Percentiles rank a stretch among this genome's conserved stretches.
phyloP scores from a whole-genome alignment of 2,888 invertebrate genomes.

The Dicycla oo region DNA sequence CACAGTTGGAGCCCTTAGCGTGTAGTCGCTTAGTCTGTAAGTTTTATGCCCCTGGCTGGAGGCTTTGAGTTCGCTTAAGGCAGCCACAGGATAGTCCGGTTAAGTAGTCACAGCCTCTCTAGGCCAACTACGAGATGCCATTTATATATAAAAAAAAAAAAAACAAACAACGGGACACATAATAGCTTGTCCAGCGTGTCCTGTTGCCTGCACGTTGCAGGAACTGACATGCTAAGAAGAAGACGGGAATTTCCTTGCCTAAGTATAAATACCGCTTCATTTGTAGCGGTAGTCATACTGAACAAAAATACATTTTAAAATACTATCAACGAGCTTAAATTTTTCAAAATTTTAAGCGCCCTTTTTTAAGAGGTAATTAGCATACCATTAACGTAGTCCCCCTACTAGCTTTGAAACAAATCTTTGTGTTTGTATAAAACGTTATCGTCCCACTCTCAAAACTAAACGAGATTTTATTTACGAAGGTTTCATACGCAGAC shows the following conservation, averaged over 20 bases:
- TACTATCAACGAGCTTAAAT: too few relatives aligned
- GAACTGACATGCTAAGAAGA: background rate
- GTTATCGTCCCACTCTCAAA: background rate
- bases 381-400: background rate
- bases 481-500: slow-evolving; percentile 10
- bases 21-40: too few relatives aligned
- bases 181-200: background rate
- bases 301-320: background rate
- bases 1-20: too few relatives aligned
- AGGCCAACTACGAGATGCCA: too few relatives aligned
- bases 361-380: slow-evolving; percentile 4
- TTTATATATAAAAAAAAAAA: too few relatives aligned
- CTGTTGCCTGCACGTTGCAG: background rate
- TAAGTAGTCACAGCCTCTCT: too few relatives aligned
- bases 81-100: too few relatives aligned
- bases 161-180: background rate
- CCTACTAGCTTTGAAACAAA: slow-evolving; percentile 3
- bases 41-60: too few relatives aligned
- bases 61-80: too few relatives aligned
- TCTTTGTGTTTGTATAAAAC: background rate
- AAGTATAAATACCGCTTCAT: background rate
- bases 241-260: background rate
- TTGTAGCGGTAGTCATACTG: background rate
- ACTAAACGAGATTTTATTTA: slow-evolving; percentile 33
- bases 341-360: background rate